Percentiles rank a stretch among this genome's conserved stretches.
Evolutionary conservation across 2,888 invertebrate genomes (phyloP).

Genomic region (Rhagonycha fulva): DNA sequence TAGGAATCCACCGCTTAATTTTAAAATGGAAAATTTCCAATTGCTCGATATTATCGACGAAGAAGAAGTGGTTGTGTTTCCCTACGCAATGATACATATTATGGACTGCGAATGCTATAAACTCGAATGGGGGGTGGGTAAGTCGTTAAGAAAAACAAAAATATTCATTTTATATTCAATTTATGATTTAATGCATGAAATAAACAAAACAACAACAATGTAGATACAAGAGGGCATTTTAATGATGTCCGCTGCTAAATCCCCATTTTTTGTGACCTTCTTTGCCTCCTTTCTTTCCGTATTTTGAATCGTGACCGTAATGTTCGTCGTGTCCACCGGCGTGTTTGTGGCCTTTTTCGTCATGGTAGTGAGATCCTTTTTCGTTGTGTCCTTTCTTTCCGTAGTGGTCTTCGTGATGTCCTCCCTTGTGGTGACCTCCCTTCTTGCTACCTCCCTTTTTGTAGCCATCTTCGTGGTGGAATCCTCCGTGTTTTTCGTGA

Average conservation of each 20-base stretch:
- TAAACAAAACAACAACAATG: constrained; percentile 22
- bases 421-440: constrained; percentile 80
- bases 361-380: constrained; percentile 80
- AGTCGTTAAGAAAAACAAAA: constrained; percentile 3
- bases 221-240: neutral
- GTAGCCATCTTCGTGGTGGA: constrained; percentile 78
- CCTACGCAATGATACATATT: constrained; percentile 34
- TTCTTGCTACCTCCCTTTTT: constrained; percentile 82
- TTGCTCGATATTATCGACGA: constrained; percentile 7
- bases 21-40: constrained; percentile 8
- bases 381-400: constrained; percentile 81
- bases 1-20: neutral
- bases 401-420: constrained; percentile 75
- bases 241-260: constrained; percentile 50
- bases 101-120: constrained; percentile 32
- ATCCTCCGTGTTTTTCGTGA: constrained; percentile 80
- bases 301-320: constrained; percentile 72
- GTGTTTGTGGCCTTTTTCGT: constrained; percentile 79
- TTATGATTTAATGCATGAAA: neutral
- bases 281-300: constrained; percentile 80
- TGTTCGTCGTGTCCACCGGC: constrained; percentile 78
- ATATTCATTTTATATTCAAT: constrained; percentile 4
- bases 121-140: constrained; percentile 18
- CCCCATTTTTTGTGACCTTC: constrained; percentile 81
- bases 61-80: constrained; percentile 17